Percentiles rank a stretch among this genome's conserved stretches.
Conservation (phyloP, 2,888 invertebrate genomes). For the Amphipyra tragopoginis region DNA sequence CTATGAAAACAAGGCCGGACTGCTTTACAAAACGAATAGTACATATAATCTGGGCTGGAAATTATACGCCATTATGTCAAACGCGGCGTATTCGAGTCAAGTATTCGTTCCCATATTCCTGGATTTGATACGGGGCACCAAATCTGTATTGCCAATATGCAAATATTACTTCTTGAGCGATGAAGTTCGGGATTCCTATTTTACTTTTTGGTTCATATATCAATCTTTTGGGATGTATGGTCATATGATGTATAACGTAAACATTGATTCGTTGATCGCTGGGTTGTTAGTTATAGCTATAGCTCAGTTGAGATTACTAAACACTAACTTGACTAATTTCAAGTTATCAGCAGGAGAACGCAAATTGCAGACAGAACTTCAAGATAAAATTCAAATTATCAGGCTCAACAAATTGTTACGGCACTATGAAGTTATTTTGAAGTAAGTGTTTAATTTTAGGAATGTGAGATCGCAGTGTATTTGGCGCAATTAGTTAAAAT, state of each 20-base stretch:
- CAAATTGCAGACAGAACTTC: constrained; percentile 24
- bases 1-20: constrained; percentile 62
- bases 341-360: constrained; percentile 55
- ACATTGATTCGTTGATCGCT: constrained; percentile 74
- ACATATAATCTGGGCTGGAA: constrained; percentile 68
- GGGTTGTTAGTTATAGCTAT: constrained; percentile 74
- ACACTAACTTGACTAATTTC: constrained; percentile 68
- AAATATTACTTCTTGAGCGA: constrained; percentile 79
- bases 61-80: constrained; percentile 60
- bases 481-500: not conserved
- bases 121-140: constrained; percentile 63
- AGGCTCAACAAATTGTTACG: constrained; percentile 64
- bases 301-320: constrained; percentile 71
- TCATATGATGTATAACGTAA: constrained; percentile 79
- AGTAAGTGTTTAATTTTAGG: constrained; percentile 61
- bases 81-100: constrained; percentile 65
- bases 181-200: constrained; percentile 68
- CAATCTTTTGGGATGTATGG: constrained; percentile 77
- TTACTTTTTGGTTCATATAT: constrained; percentile 70
- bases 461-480: not conserved
- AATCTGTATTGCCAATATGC: constrained; percentile 75
- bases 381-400: constrained; percentile 45
- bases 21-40: constrained; percentile 61
- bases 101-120: constrained; percentile 68
- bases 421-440: constrained; percentile 72